Conservation (phyloP, 1,140 invertebrate species). For the Ctenoplectra terminalis region DNA sequence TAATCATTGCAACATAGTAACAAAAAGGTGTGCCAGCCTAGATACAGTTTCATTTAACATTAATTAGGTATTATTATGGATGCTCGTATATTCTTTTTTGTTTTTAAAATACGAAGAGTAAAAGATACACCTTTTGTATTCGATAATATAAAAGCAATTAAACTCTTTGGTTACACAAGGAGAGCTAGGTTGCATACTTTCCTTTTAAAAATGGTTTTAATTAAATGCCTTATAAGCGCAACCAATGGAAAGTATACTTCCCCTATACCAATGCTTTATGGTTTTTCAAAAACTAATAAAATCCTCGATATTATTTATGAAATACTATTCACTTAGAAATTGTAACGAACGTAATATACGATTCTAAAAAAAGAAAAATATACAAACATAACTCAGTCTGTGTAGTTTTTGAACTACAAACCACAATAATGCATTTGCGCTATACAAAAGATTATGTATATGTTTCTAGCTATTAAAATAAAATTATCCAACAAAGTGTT, state of each 20-base stretch:
- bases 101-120: conserved; percentile 23
- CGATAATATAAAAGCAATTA: conserved; percentile 44
- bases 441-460: conserved; percentile 39
- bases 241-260: conserved; percentile 13
- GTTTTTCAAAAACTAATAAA: not conserved
- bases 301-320: not conserved
- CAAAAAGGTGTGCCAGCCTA: conserved; percentile 33
- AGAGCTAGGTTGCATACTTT: conserved; percentile 53
- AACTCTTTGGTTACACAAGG: conserved; percentile 61
- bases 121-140: conserved; percentile 17
- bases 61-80: conserved; percentile 40
- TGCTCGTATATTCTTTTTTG: conserved; percentile 17
- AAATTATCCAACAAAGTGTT: conserved; percentile 38
- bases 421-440: conserved; percentile 40
- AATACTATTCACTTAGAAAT: conserved; percentile 4
- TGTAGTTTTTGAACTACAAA: conserved; percentile 48
- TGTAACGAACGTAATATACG: not conserved
- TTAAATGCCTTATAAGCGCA: conserved; percentile 20
- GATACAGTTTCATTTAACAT: conserved; percentile 35
- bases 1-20: conserved; percentile 43
- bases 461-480: conserved; percentile 39
- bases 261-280: not conserved
- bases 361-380: conserved; percentile 49
- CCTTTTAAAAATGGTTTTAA: conserved; percentile 43
- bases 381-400: conserved; percentile 58